Evolutionary conservation across 2,113 vertebrate species (phyloP).

Genomic region (Neodon shergylaensis): DNA sequence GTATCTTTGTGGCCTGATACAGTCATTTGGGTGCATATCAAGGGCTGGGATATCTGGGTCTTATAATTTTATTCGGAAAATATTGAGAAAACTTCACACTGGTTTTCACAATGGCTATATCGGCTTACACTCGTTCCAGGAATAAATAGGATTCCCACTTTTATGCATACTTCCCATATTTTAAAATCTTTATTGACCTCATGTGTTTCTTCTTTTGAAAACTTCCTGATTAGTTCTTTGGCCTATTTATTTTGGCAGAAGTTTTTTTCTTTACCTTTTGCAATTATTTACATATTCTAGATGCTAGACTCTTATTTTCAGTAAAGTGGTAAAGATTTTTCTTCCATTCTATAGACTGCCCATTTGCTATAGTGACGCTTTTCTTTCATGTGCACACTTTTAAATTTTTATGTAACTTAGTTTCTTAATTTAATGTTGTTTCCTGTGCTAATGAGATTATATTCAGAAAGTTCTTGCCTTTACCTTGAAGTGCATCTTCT

Average conservation of each 20-base stretch:
- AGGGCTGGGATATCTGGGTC: not conserved
- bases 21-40: not conserved
- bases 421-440: not conserved
- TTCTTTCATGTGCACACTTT: not conserved
- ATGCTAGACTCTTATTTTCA: not conserved
- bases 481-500: not conserved
- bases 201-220: not conserved
- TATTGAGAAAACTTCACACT: not conserved
- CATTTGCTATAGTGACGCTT: too few species aligned
- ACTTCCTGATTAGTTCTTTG: not conserved
- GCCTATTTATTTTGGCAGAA: not conserved
- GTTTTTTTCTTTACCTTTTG: not conserved
- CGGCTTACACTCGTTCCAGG: not conserved
- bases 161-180: not conserved
- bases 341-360: not conserved
- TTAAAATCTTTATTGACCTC: not conserved
- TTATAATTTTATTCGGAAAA: too few species aligned
- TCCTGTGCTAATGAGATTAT: not conserved
- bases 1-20: not conserved
- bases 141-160: not conserved
- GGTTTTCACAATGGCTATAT: too few species aligned
- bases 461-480: not conserved
- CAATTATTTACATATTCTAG: not conserved
- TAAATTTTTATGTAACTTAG: not conserved
- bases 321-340: not conserved